These are phyloP conservation scores for Andrena trimmerana DNA, from an alignment of 2,888 invertebrate genomes.

Conservation along the genomic window DNA sequence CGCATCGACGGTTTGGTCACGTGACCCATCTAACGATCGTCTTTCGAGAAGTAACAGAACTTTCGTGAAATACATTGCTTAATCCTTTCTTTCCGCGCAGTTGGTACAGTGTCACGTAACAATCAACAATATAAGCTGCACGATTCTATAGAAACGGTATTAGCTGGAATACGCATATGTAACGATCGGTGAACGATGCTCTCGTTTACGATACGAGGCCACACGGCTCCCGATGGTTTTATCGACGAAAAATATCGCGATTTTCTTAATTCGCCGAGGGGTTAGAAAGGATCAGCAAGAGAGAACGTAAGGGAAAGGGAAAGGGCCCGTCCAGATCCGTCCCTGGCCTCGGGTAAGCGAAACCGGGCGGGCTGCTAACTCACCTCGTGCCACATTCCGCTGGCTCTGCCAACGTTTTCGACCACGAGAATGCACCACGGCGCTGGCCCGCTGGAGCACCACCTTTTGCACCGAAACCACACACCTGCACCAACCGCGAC, in stretches of 20 bases:
- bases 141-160: neutral
- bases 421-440: slow-evolving; percentile 61
- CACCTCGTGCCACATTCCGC: slow-evolving; percentile 85
- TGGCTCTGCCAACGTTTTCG: slow-evolving; percentile 73
- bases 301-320: slow-evolving; percentile 39
- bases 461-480: slow-evolving; percentile 48
- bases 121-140: neutral
- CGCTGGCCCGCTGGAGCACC: slow-evolving; percentile 27
- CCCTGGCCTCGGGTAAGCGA: slow-evolving; percentile 75
- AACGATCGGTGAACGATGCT: neutral
- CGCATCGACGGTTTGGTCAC: slow-evolving; percentile 11
- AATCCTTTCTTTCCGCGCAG: neutral
- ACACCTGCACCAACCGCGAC: slow-evolving; percentile 42
- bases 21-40: neutral
- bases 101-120: no score
- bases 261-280: neutral
- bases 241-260: neutral
- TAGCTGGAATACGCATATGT: neutral
- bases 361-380: slow-evolving; percentile 79
- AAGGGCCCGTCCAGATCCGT: slow-evolving; percentile 69
- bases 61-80: neutral
- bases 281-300: slow-evolving; percentile 13
- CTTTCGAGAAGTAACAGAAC: neutral
- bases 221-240: no score
- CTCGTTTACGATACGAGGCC: neutral